A percentile compares a stretch with the other conserved stretches of the same genome.
Evolutionary conservation across 2,797 vertebrate genomes (phyloP).

Genomic region (Limnodromus scolopaceus): DNA sequence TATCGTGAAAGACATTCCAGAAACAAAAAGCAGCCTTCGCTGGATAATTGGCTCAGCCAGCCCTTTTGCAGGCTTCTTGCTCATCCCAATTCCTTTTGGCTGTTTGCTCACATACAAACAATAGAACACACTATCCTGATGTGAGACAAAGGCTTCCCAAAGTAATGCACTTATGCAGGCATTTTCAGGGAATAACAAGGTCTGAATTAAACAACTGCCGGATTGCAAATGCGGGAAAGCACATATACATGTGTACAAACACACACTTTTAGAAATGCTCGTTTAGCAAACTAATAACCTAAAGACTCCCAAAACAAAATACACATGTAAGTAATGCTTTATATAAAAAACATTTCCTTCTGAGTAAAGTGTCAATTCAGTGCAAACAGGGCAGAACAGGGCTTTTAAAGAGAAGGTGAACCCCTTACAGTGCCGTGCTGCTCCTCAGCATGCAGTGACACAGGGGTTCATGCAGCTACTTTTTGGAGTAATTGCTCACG

Average conservation of each 20-base stretch:
- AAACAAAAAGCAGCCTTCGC: neutral
- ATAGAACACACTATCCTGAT: neutral
- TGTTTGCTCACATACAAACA: neutral
- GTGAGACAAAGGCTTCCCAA: conserved; percentile 12
- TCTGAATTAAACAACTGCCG: conserved; percentile 35
- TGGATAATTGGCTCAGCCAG: neutral
- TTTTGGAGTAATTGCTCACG: conserved; percentile 24
- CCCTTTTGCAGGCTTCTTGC: neutral
- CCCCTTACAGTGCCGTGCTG: neutral
- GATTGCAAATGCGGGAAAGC: neutral
- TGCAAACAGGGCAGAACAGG: neutral
- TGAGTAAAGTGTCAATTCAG: neutral
- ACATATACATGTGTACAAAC: neutral
- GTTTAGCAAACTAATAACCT: conserved; percentile 27
- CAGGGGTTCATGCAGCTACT: neutral
- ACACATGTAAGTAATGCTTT: neutral
- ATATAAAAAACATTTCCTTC: neutral
- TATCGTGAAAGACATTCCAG: neutral
- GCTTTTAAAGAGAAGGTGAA: neutral
- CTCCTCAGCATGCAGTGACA: neutral
- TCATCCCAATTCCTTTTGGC: neutral
- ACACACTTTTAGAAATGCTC: neutral
- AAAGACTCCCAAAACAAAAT: neutral
- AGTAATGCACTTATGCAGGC: neutral
- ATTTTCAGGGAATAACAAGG: neutral